Conservation (phyloP, 2,888 invertebrate genomes). For the Nymphalis c-album region DNA sequence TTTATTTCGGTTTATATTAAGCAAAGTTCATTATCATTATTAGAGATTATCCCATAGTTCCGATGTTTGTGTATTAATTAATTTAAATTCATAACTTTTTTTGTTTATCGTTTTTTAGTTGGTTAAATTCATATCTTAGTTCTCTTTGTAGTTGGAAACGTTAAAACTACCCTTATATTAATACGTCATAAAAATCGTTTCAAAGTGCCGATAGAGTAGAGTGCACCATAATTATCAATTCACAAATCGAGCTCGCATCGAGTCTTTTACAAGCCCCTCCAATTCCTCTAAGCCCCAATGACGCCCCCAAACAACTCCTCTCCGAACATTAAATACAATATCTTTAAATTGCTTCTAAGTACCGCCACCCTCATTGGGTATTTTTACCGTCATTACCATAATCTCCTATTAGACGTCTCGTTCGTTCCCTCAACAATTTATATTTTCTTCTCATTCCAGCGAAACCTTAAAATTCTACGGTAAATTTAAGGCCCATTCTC, state of each 20-base stretch:
- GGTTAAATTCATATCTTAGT: not conserved
- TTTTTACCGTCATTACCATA: slow-evolving; percentile 78
- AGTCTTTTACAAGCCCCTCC: slow-evolving; percentile 48
- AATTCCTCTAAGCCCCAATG: slow-evolving; percentile 45
- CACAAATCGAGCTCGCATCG: slow-evolving; percentile 60
- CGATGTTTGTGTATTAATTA: not conserved
- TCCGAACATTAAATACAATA: slow-evolving; percentile 77
- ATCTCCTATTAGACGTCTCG: slow-evolving; percentile 60
- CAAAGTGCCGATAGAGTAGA: slow-evolving; percentile 55
- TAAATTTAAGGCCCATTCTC: slow-evolving; percentile 69
- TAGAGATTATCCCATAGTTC: slow-evolving; percentile 3
- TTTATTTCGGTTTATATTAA: slow-evolving; percentile 13
- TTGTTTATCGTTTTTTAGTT: not conserved
- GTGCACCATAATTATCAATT: slow-evolving; percentile 74
- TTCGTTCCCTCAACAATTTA: slow-evolving; percentile 45
- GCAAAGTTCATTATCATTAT: slow-evolving; percentile 8
- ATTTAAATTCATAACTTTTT: not conserved
- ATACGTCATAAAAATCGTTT: slow-evolving; percentile 42
- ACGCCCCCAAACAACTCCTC: slow-evolving; percentile 51
- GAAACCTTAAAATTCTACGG: slow-evolving; percentile 57
- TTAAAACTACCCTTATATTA: slow-evolving; percentile 21
- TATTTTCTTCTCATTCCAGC: slow-evolving; percentile 47
- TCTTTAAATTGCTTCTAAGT: slow-evolving; percentile 79
- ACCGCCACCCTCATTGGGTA: slow-evolving; percentile 74
- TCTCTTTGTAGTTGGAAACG: not conserved